Evolutionary conservation across 2,888 invertebrate species (phyloP), one percentile per base, ranked within the genome.

Genomic region (Amiota communis): DNA sequence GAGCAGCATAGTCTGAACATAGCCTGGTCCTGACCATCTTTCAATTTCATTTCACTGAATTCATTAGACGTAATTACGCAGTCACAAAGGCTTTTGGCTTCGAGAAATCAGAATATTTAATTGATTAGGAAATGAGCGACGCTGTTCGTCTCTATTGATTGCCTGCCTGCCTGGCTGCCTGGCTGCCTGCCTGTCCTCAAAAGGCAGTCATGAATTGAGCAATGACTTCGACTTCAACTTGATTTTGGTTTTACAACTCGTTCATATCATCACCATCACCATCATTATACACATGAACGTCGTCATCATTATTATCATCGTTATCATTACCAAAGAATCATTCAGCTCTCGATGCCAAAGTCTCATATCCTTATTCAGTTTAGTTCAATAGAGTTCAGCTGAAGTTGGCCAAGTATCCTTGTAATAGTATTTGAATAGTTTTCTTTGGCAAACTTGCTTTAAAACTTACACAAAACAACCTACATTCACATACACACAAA

Each of bases 41-140:
- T 82, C 82, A 80, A 82, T 78, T 80, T 76, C 75, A 70, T 79
- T 82, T 77, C 76, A 57, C 78, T 61, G 83, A 80, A 83, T 83
- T 84, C 83, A 84, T 82, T 83, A 82, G 72, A 79, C 77, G 79
- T 81, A 82, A 82, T 83, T 83, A 82, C 81, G 79, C 78, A 84
- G 77, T 83, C 84, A 81, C 83, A 82, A 82, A 82, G 74, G 81
- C 71, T 61, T 72, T 63, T 46, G 67, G 67, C 69, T 71, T 64
- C 72, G 74, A 67, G 74, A 75, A 82, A 81, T 83, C 76, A 53
- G 80, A 84, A 86, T 83, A 83, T 81, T 86, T 84, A 83, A 83
- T 86, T 83, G 82, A 86, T 86, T 86, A 78, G 78, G 80, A 78
- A 84, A 86, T 86, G 79, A 84, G 80, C 76, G 76, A 72, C 74